Conservation (phyloP, 2,888 invertebrate species). For the Kryphioiulus occultus region DNA sequence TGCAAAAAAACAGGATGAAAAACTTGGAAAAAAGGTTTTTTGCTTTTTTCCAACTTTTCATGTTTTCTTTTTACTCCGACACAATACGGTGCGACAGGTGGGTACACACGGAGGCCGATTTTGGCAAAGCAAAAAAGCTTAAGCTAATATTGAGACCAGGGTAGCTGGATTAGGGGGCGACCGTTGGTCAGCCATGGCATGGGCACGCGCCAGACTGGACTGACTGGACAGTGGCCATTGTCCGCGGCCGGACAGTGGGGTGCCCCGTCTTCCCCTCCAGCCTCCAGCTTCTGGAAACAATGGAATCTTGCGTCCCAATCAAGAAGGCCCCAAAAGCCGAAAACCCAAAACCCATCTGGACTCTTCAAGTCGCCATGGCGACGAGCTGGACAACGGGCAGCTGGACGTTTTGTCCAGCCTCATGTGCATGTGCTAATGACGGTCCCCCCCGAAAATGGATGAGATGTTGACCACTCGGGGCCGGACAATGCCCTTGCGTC, state of each 20-base stretch:
- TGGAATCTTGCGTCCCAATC: conserved; percentile 41
- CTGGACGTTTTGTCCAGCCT: conserved; percentile 41
- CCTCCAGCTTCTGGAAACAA: conserved; percentile 39
- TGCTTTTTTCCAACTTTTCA: not conserved
- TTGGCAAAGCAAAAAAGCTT: not conserved
- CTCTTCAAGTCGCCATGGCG: not conserved
- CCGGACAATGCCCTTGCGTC: conserved; percentile 13
- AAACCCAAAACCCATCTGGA: conserved; percentile 36
- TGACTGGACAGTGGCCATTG: not conserved
- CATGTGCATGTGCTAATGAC: conserved; percentile 22
- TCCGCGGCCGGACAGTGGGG: conserved; percentile 4
- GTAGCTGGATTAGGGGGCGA: not conserved
- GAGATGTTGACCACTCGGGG: conserved; percentile 38
- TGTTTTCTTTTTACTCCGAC: not conserved
- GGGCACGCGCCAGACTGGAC: conserved; percentile 17
- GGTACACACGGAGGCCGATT: not conserved
- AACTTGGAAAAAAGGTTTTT: no score
- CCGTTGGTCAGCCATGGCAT: conserved; percentile 11
- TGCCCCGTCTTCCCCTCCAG: conserved; percentile 12
- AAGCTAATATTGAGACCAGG: not conserved
- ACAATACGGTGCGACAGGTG: conserved; percentile 10
- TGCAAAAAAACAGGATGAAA: no score
- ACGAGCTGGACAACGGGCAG: conserved; percentile 35
- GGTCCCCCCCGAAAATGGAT: conserved; percentile 41
- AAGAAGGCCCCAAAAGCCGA: conserved; percentile 28